These are phyloP conservation scores for Paralichthys olivaceus DNA, from an alignment of 2,113 vertebrate genomes.

Conservation along the genomic window DNA sequence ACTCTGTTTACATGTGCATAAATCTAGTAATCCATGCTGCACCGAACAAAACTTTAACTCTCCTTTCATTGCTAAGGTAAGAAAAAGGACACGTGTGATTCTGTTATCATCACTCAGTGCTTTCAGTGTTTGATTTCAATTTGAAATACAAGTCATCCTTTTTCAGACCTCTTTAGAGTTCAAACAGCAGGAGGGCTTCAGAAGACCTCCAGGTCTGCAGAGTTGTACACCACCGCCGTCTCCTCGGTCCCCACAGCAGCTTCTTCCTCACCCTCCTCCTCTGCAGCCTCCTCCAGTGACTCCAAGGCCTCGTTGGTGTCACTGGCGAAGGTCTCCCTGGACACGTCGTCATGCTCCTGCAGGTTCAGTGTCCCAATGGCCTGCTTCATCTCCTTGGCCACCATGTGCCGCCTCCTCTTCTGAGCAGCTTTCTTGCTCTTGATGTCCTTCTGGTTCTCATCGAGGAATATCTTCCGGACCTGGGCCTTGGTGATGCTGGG, in stretches of 20 bases:
- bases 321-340: slow-evolving; percentile 96
- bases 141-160: not conserved
- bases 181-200: slow-evolving; percentile 60
- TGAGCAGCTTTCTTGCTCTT: slow-evolving; percentile 94
- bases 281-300: slow-evolving; percentile 91
- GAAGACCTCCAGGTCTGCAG: slow-evolving; percentile 92
- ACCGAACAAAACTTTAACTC: not conserved
- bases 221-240: slow-evolving; percentile 88
- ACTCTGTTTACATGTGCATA: not conserved
- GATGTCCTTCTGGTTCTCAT: slow-evolving; percentile 90
- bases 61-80: not conserved
- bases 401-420: slow-evolving; percentile 89
- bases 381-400: slow-evolving; percentile 97
- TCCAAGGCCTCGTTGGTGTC: slow-evolving; percentile 96
- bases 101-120: not conserved
- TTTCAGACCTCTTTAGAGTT: not conserved
- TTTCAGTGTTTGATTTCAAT: slow-evolving; percentile 9
- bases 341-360: slow-evolving; percentile 94
- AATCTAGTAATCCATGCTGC: not conserved
- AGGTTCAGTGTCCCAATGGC: slow-evolving; percentile 93
- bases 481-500: slow-evolving; percentile 90
- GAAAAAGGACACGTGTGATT: not conserved
- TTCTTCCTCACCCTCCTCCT: slow-evolving; percentile 86
- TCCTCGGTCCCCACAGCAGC: slow-evolving; percentile 88
- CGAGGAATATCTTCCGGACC: slow-evolving; percentile 90